Conservation (phyloP, 2,888 invertebrate genomes). For the Trypoxylon attenuatum region DNA sequence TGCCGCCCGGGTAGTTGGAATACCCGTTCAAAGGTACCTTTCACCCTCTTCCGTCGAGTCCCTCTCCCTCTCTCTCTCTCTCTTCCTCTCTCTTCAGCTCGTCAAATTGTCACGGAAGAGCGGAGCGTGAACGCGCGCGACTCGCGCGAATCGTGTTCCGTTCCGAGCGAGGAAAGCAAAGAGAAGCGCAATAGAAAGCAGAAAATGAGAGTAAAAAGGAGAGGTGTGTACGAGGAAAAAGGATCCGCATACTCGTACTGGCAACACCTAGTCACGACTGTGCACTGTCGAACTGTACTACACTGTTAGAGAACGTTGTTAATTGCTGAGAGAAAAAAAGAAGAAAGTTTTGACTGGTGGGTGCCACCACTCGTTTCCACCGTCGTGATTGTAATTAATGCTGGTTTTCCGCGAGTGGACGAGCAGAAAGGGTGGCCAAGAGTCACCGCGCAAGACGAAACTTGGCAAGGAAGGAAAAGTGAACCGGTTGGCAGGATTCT, state of each 20-base stretch:
- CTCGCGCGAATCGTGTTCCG: conserved; percentile 18
- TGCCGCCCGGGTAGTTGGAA: conserved; percentile 1
- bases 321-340: conserved; percentile 48
- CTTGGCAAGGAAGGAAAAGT: conserved; percentile 5
- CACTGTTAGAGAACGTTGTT: conserved; percentile 45
- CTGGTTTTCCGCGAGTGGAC: conserved; percentile 50
- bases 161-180: conserved; percentile 20
- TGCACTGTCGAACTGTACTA: too few relatives aligned
- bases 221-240: too few relatives aligned
- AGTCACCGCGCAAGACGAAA: conserved; percentile 4
- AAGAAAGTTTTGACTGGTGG: conserved; percentile 41
- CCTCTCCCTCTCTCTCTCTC: conserved; percentile 23
- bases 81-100: conserved; percentile 18
- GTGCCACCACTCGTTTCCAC: conserved; percentile 27
- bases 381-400: conserved; percentile 49
- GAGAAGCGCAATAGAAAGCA: conserved; percentile 2
- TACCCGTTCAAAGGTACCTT: not conserved
- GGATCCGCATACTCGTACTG: too few relatives aligned
- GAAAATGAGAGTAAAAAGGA: not conserved
- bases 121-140: conserved; percentile 26
- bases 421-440: too few relatives aligned
- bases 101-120: conserved; percentile 36
- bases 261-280: too few relatives aligned
- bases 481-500: too few relatives aligned
- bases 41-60: conserved; percentile 8